Evolutionary conservation across 2,797 vertebrate genomes (phyloP), one percentile per base, ranked within the genome.

Genomic region (Monodelphis domestica): DNA sequence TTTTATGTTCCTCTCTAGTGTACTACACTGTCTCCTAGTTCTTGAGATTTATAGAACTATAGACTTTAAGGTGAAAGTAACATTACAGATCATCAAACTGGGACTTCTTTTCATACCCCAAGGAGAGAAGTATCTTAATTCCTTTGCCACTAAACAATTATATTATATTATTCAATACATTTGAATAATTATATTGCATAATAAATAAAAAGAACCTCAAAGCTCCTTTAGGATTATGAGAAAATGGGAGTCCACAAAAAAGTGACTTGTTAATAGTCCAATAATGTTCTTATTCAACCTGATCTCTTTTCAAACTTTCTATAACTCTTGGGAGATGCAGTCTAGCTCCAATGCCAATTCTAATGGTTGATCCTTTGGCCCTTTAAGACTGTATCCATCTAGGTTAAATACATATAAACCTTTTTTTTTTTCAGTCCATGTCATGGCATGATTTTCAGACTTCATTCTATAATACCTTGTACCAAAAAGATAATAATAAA

Each of bases 81-180:
- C 15, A 5, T 7, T 38, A 70, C 2, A 7, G n/a, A 70, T 38
- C 15, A 70, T 24, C n/a, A 70, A 24, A 70, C 15, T 7, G 15
- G 38, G 15, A 0, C n/a, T 1, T 38, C 1, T 7, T 15, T 38
- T 70, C 21, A 6, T 38, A 70, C 17, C 6, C 0, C 21, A n/a
- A 70, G 38, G n/a, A 38, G 15, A 17, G 3, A 38, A 17, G 57
- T 30, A 59, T 59, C 30, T 59, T 33, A 33, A 3, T 38, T 70
- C n/a, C n/a, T 21, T 70, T 70, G 17, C 33, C n/a, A 70, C 21
- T 38, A 63, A 38, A 70, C 6, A 38, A 38, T 38, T 38, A 33
- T 28, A 38, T 38, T 38, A 33, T 28, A 70, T 3, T 2, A 38
- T 59, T 59, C 30, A 33, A 59, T 59, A 30, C 3, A 59, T 59